Evolutionary conservation across 2,113 vertebrate species (phyloP).

Genomic region (Hirundichthys speculiger): DNA sequence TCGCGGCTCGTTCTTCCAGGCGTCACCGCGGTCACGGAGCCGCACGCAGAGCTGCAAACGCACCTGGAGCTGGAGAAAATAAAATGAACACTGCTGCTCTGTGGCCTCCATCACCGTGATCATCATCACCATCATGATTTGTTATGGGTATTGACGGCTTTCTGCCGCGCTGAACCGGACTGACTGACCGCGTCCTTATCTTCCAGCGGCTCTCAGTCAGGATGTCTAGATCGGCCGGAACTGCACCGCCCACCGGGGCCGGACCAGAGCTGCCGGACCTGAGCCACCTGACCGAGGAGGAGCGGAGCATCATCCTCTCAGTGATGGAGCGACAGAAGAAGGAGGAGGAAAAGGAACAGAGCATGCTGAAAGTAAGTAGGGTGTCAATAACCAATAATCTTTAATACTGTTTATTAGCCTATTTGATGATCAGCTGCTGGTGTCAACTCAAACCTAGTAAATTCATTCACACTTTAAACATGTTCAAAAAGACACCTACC

Average conservation of each 20-base stretch:
- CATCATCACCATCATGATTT: not conserved
- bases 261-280: constrained; percentile 89
- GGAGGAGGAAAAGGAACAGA: constrained; percentile 95
- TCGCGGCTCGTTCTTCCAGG: constrained; percentile 4
- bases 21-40: not conserved
- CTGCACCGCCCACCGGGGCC: constrained; percentile 77
- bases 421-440: no score
- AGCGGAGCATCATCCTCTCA: constrained; percentile 92
- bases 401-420: no score
- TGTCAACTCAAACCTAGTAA: no score
- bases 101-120: constrained; percentile 22
- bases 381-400: not conserved
- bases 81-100: constrained; percentile 9
- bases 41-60: constrained; percentile 11
- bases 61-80: constrained; percentile 22
- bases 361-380: constrained; percentile 89
- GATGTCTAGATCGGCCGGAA: constrained; percentile 90
- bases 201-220: constrained; percentile 63
- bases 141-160: not conserved
- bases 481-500: no score
- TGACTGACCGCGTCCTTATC: constrained; percentile 23
- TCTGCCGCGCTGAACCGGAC: constrained; percentile 2
- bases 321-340: constrained; percentile 94
- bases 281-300: constrained; percentile 96
- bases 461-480: no score